phyloP scores from a whole-genome alignment of 2,113 vertebrate genomes.

The Hippocampus barbouri region DNA sequence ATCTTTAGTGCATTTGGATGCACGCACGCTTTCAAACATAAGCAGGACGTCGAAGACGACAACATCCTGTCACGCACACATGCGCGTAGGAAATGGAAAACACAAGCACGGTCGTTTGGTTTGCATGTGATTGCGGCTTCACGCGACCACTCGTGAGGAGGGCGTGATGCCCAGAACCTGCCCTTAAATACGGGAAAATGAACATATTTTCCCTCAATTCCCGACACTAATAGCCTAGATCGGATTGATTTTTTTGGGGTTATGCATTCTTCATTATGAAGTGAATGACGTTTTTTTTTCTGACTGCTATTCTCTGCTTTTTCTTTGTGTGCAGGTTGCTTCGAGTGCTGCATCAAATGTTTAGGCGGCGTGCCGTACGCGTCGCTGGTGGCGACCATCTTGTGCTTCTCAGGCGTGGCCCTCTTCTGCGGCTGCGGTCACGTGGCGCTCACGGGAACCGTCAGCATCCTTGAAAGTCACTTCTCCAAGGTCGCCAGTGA shows the following conservation, averaged over 20 bases:
- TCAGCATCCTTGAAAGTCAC: constrained; percentile 87
- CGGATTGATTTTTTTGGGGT: too few species aligned
- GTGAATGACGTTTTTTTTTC: background rate
- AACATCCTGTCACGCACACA: constrained; percentile 42
- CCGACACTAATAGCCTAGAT: too few species aligned
- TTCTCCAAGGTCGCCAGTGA: constrained; percentile 86
- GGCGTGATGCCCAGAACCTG: background rate
- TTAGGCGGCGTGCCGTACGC: constrained; percentile 97
- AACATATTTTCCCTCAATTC: too few species aligned
- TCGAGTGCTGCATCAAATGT: constrained; percentile 99
- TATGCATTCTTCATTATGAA: too few species aligned
- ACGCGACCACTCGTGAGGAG: background rate
- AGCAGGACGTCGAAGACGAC: constrained; percentile 34
- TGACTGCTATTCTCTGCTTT: constrained; percentile 8
- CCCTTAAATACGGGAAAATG: too few species aligned
- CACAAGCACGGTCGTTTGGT: constrained; percentile 30
- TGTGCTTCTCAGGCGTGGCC: constrained; percentile 96
- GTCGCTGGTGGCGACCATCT: constrained; percentile 94
- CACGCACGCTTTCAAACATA: constrained; percentile 21
- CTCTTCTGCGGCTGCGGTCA: constrained; percentile 96
- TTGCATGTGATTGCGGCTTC: constrained; percentile 16
- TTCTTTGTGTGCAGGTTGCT: constrained; percentile 82
- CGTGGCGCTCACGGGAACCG: constrained; percentile 87
- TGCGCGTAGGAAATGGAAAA: constrained; percentile 51
- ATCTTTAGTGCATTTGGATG: background rate